Conservation (phyloP, 2,113 vertebrate genomes). For the Pimephales promelas region DNA sequence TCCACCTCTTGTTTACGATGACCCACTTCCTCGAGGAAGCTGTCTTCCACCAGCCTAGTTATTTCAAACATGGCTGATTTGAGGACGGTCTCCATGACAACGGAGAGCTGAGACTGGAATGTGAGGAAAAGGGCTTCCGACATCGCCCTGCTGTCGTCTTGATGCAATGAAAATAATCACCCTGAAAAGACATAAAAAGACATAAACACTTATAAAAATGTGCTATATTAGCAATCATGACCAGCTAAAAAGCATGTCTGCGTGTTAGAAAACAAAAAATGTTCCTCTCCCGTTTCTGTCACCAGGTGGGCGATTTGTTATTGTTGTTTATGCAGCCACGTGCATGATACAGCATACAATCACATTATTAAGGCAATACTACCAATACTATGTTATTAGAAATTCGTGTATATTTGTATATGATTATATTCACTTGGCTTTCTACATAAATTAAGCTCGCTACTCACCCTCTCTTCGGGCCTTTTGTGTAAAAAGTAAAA, state of each 20-base stretch:
- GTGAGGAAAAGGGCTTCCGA: slow-evolving; percentile 52
- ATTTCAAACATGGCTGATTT: slow-evolving; percentile 64
- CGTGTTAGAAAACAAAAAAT: neutral
- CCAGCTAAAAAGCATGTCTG: neutral
- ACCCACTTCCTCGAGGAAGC: slow-evolving; percentile 62
- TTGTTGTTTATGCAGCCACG: slow-evolving; percentile 28
- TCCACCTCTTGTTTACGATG: slow-evolving; percentile 58
- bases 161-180: neutral
- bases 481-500: neutral
- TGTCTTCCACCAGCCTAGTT: slow-evolving; percentile 60
- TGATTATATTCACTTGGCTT: neutral
- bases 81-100: slow-evolving; percentile 64
- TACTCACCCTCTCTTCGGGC: neutral
- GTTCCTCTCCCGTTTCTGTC: neutral
- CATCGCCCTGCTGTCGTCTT: slow-evolving; percentile 30
- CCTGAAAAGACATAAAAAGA: neutral
- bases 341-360: neutral
- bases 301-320: neutral
- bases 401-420: neutral
- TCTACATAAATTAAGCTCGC: neutral
- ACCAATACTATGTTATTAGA: neutral
- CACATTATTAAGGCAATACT: neutral
- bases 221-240: neutral
- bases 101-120: slow-evolving; percentile 62
- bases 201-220: neutral